Conservation (phyloP, 2,888 invertebrate genomes). For the Brenthis hecate region DNA sequence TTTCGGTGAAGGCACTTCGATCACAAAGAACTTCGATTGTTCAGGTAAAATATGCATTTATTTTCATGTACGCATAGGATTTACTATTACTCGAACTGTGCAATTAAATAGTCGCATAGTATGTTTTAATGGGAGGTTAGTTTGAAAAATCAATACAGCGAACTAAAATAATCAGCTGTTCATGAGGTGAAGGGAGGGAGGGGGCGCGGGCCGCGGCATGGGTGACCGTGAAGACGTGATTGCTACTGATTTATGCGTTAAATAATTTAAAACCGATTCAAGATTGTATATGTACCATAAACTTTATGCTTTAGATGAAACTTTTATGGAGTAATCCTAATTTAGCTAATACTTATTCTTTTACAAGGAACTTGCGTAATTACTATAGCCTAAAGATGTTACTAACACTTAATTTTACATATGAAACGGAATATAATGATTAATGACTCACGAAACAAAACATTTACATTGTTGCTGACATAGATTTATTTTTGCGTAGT, state of each 20-base stretch:
- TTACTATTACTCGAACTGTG: conserved; percentile 6
- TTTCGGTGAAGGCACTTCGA: conserved; percentile 73
- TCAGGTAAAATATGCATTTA: conserved; percentile 78
- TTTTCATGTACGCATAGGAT: conserved; percentile 44
- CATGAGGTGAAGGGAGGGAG: conserved; percentile 62
- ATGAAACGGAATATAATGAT: conserved; percentile 43
- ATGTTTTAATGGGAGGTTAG: conserved; percentile 63
- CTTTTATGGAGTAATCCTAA: not conserved
- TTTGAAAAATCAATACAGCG: conserved; percentile 79
- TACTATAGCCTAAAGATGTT: not conserved
- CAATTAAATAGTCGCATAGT: conserved; percentile 38
- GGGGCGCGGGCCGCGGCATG: conserved; percentile 62
- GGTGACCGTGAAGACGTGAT: conserved; percentile 72
- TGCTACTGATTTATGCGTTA: conserved; percentile 63
- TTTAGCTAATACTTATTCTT: not conserved
- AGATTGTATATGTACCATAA: conserved; percentile 5
- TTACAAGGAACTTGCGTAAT: not conserved
- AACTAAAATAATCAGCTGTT: conserved; percentile 81
- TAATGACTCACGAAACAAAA: conserved; percentile 53
- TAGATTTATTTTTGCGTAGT: conserved; percentile 48
- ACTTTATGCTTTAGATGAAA: not conserved
- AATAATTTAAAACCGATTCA: conserved; percentile 36
- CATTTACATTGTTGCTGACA: conserved; percentile 38
- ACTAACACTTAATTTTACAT: conserved; percentile 17
- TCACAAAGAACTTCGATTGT: conserved; percentile 85